These are phyloP conservation scores for Parauchenoglanis ngamensis DNA, from an alignment of 2,797 vertebrate genomes.

Conservation along the genomic window DNA sequence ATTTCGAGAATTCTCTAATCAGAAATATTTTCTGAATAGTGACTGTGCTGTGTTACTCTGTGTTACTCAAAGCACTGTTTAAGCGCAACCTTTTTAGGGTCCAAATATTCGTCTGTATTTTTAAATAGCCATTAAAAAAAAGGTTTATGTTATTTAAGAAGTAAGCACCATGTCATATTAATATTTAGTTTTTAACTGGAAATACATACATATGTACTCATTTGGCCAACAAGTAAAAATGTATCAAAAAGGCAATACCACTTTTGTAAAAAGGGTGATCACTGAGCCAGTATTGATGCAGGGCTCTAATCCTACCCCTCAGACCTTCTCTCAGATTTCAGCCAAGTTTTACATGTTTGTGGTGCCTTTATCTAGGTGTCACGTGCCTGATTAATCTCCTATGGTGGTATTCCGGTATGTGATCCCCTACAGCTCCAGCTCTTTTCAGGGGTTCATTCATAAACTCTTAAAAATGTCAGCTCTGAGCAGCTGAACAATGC, in stretches of 20 bases:
- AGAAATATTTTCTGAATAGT: background rate
- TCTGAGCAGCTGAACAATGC: slow-evolving; percentile 58
- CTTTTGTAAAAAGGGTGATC: background rate
- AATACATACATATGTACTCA: background rate
- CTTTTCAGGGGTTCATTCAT: slow-evolving; percentile 48
- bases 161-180: background rate
- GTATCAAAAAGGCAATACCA: background rate
- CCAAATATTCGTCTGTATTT: background rate
- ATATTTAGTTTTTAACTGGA: background rate
- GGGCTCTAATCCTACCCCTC: background rate
- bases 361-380: slow-evolving; percentile 42
- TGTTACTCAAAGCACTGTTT: background rate
- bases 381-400: slow-evolving; percentile 39
- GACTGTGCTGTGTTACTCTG: background rate
- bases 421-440: slow-evolving; percentile 37
- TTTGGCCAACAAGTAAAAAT: background rate
- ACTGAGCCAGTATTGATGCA: background rate
- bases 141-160: background rate
- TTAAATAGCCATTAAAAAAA: background rate
- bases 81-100: background rate
- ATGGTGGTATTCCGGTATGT: slow-evolving; percentile 30
- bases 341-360: slow-evolving; percentile 17
- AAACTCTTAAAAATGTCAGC: slow-evolving; percentile 48
- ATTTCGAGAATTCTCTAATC: background rate
- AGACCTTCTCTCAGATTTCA: slow-evolving; percentile 27